A percentile compares a stretch with the other conserved stretches of the same genome.
Conservation (phyloP, 2,888 invertebrate genomes). For the Steinernema scapterisci region DNA sequence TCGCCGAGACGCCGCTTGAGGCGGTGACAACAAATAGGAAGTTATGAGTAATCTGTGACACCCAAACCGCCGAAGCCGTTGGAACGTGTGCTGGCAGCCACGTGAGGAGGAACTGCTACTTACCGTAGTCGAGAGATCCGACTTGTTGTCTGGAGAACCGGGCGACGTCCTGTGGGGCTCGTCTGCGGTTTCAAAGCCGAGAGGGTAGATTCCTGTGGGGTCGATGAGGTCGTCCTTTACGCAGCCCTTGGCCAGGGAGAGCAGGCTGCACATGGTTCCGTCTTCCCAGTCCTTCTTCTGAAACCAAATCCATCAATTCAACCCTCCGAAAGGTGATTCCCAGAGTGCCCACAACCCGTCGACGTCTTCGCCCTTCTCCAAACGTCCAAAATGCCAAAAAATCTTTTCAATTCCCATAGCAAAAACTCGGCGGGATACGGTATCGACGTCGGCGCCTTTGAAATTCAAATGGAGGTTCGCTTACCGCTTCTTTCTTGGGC, state of each 20-base stretch:
- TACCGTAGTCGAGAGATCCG: constrained; percentile 26
- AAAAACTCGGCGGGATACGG: background rate
- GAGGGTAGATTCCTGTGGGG: background rate
- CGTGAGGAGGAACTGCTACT: background rate
- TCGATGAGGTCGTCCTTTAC: background rate
- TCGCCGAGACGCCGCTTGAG: constrained; percentile 23
- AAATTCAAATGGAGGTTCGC: background rate
- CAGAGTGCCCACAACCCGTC: too few species aligned
- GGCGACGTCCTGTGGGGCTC: background rate
- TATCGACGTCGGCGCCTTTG: background rate
- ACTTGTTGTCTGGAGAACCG: constrained; percentile 13
- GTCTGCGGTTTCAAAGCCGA: constrained; percentile 4
- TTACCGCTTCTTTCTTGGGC: background rate
- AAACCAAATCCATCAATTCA: background rate
- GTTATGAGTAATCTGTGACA: constrained; percentile 13
- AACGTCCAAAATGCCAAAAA: too few species aligned
- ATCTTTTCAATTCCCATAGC: too few species aligned
- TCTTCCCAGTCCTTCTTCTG: constrained; percentile 21
- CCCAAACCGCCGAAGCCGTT: background rate
- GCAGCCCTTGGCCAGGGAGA: constrained; percentile 7
- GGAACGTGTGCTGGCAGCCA: background rate
- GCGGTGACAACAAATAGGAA: constrained; percentile 25
- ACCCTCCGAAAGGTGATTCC: background rate
- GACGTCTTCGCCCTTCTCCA: too few species aligned
- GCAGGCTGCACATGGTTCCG: background rate